Evolutionary conservation across 2,888 invertebrate species (phyloP), one percentile per base, ranked within the genome.

Genomic region (Epiblema foenella): DNA sequence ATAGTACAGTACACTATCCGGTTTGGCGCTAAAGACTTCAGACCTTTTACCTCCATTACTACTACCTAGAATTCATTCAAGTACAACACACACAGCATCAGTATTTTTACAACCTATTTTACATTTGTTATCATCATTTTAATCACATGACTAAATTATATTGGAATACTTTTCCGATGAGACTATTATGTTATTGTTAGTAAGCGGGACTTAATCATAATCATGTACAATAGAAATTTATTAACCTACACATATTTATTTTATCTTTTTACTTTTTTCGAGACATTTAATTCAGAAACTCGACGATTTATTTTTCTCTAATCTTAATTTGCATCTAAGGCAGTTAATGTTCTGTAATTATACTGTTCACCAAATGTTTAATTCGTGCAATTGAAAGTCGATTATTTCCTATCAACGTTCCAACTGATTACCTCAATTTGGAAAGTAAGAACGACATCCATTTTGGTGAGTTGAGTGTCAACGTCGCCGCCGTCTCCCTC

Each of bases 1-100:
- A 99, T 99, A 24, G 99, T 99, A 91, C 99, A 99, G 93, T 99
- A 99, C 64, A 99, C 99, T 87, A 99, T 99, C 84, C 99, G 96
- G 94, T 99, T 99, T 46, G 98, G 97, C 75, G 99, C 97, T 84
- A 99, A 94, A 68, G 98, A 98, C 93, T 99, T 99, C 77, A 99
- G 95, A 79, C 99, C 99, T 91, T 99, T 98, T 68, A 99, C 99
- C 94, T 99, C 99, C 98, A 99, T 98, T 69, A 99, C 99, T 85
- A 99, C 97, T 77, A 99, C 98, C 98, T 98, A 91, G 76, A 94
- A 94, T 81, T 63, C 39, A 67, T 71, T 60, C 24, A 42, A 71
- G 66, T 59, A 60, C 20, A 69, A 65, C 59, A 71, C 29, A 51
- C 39, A 29, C 18, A 62, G 59, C 5, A 52, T 58, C 39, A 60